Conservation (phyloP, 2,797 vertebrate genomes). For the Morelia viridis region DNA sequence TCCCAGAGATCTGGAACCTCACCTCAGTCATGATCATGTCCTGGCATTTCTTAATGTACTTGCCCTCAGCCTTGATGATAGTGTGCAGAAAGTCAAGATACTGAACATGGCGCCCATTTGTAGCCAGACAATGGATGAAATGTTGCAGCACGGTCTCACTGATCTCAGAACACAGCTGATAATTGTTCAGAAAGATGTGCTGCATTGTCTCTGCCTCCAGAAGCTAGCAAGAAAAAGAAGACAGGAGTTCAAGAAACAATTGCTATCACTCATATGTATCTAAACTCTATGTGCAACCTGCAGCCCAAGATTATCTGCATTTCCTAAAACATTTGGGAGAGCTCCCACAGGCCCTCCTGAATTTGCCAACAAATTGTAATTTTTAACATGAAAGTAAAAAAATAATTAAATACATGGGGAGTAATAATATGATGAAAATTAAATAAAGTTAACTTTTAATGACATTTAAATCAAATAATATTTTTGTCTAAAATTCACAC, state of each 20-base stretch:
- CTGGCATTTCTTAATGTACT: slow-evolving; percentile 99
- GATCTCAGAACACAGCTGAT: slow-evolving; percentile 93
- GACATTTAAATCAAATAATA: not conserved
- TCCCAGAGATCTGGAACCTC: slow-evolving; percentile 57
- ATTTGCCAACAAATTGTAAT: not conserved
- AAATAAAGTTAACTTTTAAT: not conserved
- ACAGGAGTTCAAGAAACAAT: not conserved
- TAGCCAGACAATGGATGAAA: slow-evolving; percentile 95
- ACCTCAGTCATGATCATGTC: slow-evolving; percentile 99
- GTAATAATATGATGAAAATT: not conserved
- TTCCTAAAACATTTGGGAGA: not conserved
- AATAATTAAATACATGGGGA: not conserved
- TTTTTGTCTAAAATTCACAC: not conserved
- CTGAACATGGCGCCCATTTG: slow-evolving; percentile 94
- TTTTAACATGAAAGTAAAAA: not conserved
- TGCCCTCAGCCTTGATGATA: slow-evolving; percentile 98
- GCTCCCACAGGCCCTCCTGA: not conserved
- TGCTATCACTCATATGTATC: not conserved
- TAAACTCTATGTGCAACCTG: not conserved
- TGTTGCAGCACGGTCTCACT: slow-evolving; percentile 90
- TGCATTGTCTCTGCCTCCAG: slow-evolving; percentile 95
- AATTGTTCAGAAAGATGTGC: slow-evolving; percentile 97
- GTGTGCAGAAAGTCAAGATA: slow-evolving; percentile 98
- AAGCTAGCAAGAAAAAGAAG: slow-evolving; percentile 73
- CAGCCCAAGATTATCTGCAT: not conserved